Base-by-base conservation (phyloP, 2,797 vertebrate species). In the Odontamblyopus rebecca region DNA sequence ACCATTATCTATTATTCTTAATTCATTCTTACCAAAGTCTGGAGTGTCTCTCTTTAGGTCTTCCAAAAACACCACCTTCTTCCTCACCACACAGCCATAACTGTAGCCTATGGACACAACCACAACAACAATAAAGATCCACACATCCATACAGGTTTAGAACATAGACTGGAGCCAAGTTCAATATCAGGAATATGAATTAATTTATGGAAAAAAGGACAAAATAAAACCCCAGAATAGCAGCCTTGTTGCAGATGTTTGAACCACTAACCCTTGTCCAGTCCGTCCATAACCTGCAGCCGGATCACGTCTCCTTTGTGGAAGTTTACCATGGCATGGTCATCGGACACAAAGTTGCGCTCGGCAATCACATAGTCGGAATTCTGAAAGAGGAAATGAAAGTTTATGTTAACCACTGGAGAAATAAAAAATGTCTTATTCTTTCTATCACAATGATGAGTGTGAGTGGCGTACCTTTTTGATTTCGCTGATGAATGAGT, bases 221-320 rank as follows among this genome's bases (percentile, higher is more conserved):
- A 9, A 35, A 38, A 38, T 38, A 38, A 38, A 38, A 38, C 9
- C 2, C 35, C 54, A 26, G 2, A n/a, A 38, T 32, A 35, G 23
- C 11, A 59, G n/a, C 56, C 3, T 27, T 48, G 12, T 23, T 7
- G 27, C 68, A 56, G 12, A 38, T 2, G 23, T 32, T 11, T 26
- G 44, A 1, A n/a, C 0, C 27, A 68, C 93, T 93, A 79, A 97
- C 98, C 97, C 89, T 89, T 90, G 72, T 94, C 85, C 0, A 95
- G 90, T 0, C 92, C 92, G 6, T 98, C 95, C 91, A 95, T 90
- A 0, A 94, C 91, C 86, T 98, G 96, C 77, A 99, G 87, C 76
- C 94, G 94, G 88, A 99, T 96, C 85, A 99, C 93, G 87, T 99
- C 98, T 3, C 98, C 98, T 89, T 99, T 99, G 89, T 99, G 96